A percentile compares a stretch with the other conserved stretches of the same genome.
Evolutionary conservation across 53 echinoderm and acorn worm species (phyloP).

Genomic region (Apostichopus leukothele): DNA sequence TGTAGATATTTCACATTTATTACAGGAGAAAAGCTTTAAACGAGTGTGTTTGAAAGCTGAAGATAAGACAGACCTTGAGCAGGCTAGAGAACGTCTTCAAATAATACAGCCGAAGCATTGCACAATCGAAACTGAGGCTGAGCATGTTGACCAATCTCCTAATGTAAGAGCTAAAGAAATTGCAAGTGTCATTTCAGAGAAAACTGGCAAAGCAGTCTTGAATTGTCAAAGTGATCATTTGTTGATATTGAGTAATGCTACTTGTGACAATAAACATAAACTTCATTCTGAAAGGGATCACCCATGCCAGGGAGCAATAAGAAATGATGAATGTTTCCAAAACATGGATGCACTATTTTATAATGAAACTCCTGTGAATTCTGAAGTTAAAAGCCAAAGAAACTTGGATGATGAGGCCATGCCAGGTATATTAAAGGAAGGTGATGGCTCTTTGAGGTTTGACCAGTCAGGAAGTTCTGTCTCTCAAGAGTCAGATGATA

Average conservation of each 20-base stretch:
- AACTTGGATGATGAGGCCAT: no score
- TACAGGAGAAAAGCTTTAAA: not conserved
- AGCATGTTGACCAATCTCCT: no score
- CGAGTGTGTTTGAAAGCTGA: not conserved
- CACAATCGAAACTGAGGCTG: no score
- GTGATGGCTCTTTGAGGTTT: not conserved
- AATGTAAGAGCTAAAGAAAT: no score
- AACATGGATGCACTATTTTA: no score
- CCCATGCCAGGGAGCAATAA: not conserved
- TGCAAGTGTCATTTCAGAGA: no score
- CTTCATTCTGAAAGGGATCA: not conserved
- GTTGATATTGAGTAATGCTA: no score
- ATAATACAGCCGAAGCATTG: no score
- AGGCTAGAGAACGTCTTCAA: not conserved
- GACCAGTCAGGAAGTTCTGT: not conserved
- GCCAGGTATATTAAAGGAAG: no score
- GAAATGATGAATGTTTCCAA: not conserved
- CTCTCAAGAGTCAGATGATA: not conserved
- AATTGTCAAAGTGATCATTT: no score
- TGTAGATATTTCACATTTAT: not conserved
- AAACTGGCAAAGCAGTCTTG: not conserved
- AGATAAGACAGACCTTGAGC: not conserved
- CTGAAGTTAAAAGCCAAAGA: no score
- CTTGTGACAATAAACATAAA: not conserved
- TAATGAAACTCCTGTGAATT: no score